These are phyloP conservation scores for Isichthys henryi DNA, from an alignment of 2,113 vertebrate species.

Conservation along the genomic window DNA sequence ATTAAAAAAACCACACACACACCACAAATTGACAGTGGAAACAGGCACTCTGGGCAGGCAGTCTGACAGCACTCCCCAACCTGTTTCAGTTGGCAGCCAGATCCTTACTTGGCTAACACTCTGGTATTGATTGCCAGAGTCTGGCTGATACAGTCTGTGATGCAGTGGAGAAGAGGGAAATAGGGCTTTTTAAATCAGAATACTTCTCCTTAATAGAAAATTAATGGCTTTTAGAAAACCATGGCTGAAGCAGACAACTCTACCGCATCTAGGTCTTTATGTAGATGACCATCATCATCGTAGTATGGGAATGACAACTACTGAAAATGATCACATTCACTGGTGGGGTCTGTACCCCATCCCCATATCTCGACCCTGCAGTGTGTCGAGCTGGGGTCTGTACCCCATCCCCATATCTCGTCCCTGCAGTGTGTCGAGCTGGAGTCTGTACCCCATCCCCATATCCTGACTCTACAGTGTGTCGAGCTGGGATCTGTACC, in stretches of 20 bases:
- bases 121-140: conserved; percentile 11
- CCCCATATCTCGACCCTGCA: neutral
- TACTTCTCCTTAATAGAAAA: neutral
- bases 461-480: neutral
- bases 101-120: neutral
- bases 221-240: neutral
- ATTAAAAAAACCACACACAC: neutral
- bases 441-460: neutral
- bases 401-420: neutral
- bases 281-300: neutral
- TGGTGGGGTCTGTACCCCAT: neutral
- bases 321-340: neutral
- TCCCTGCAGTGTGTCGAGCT: neutral
- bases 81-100: neutral
- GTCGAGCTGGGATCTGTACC: neutral
- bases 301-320: neutral
- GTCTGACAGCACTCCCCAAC: neutral
- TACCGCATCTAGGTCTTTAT: neutral
- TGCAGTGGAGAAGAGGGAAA: neutral
- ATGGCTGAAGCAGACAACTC: neutral
- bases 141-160: conserved; percentile 12
- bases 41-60: neutral
- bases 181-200: neutral
- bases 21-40: neutral
- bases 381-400: neutral